These are phyloP conservation scores for Acyrthosiphon pisum DNA, from an alignment of 1,140 invertebrate genomes.

Conservation along the genomic window DNA sequence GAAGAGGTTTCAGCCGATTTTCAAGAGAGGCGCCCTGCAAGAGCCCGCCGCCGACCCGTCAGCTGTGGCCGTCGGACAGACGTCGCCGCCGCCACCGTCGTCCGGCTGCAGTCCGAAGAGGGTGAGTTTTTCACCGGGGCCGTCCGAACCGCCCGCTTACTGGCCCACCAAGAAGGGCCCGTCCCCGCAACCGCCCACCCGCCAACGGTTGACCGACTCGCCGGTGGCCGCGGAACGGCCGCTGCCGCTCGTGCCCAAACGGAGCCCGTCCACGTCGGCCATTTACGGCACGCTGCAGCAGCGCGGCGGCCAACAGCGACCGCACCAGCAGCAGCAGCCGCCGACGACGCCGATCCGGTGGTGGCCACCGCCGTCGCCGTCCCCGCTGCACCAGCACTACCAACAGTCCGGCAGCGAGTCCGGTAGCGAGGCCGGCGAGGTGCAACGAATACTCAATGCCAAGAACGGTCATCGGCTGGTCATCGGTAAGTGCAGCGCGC, in stretches of 20 bases:
- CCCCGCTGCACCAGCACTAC: slow-evolving; percentile 48
- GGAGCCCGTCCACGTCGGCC: slow-evolving; percentile 44
- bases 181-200: slow-evolving; percentile 59
- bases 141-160: slow-evolving; percentile 39
- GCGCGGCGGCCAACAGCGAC: background rate
- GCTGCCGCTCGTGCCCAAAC: slow-evolving; percentile 57
- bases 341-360: slow-evolving; percentile 43
- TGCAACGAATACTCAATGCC: slow-evolving; percentile 60
- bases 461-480: slow-evolving; percentile 22
- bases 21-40: slow-evolving; percentile 24
- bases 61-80: background rate
- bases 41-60: background rate
- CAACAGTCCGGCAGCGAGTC: slow-evolving; percentile 60
- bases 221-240: slow-evolving; percentile 51
- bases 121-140: slow-evolving; percentile 29
- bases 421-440: slow-evolving; percentile 61
- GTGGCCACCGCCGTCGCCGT: slow-evolving; percentile 37
- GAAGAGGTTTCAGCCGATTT: slow-evolving; percentile 48
- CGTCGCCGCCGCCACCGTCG: too few species aligned
- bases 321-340: slow-evolving; percentile 17
- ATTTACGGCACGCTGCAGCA: slow-evolving; percentile 41
- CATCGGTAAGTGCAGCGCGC: background rate
- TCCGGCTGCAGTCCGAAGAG: slow-evolving; percentile 19
- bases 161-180: slow-evolving; percentile 60
- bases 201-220: slow-evolving; percentile 40